A percentile compares a stretch with the other conserved stretches of the same genome.
Conservation (phyloP, 1,140 invertebrate species). For the Temnothorax curvispinosus region DNA sequence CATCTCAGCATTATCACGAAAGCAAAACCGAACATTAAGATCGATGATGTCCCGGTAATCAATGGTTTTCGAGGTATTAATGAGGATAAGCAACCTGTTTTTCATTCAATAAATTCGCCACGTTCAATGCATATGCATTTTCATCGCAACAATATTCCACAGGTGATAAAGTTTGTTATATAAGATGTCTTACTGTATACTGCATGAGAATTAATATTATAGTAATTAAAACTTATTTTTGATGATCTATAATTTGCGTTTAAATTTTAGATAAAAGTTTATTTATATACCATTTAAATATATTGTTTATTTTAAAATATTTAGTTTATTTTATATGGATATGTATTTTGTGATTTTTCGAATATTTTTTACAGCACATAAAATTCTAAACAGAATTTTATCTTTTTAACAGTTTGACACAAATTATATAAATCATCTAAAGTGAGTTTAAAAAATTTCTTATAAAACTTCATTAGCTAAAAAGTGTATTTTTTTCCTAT, state of each 20-base stretch:
- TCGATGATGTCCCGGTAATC: conserved; percentile 73
- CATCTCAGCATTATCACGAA: conserved; percentile 69
- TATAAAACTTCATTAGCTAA: not conserved
- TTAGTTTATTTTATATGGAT: not conserved
- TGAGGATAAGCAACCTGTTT: not conserved
- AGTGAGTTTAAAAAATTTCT: not conserved
- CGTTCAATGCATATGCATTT: conserved; percentile 15
- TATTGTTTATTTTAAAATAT: not conserved
- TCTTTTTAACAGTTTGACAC: not conserved
- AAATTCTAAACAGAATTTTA: not conserved
- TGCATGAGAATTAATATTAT: not conserved
- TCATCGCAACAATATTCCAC: conserved; percentile 65
- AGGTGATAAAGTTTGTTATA: conserved; percentile 59
- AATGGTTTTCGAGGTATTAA: conserved; percentile 65
- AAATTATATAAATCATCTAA: not conserved
- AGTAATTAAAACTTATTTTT: not conserved
- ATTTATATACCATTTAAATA: not conserved
- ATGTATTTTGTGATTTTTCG: not conserved
- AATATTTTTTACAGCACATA: not conserved
- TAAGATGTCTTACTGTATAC: not conserved
- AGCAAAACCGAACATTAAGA: conserved; percentile 13
- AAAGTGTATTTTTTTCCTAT: not conserved
- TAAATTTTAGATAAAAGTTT: not conserved
- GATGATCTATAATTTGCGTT: not conserved
- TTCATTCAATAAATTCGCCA: conserved; percentile 1